Evolutionary conservation across 2,888 invertebrate species (phyloP).

Genomic region (Platynereis dumerilii): DNA sequence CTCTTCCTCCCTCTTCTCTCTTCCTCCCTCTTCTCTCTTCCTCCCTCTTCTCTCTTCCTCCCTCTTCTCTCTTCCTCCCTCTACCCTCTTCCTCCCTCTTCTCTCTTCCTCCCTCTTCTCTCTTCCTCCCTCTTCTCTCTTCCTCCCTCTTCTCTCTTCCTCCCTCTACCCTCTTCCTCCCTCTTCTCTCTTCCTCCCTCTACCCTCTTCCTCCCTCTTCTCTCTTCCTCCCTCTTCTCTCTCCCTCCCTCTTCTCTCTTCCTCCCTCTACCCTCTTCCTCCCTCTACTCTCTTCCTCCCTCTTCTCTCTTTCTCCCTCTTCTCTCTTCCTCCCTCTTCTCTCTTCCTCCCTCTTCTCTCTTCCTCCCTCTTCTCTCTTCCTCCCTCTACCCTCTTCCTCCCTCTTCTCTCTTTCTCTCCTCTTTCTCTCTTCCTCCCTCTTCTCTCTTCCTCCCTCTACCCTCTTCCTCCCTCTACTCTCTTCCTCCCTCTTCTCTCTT

Average conservation of each 20-base stretch:
- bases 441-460: too few species aligned
- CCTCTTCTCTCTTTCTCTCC: not conserved
- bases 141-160: not conserved
- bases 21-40: not conserved
- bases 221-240: not conserved
- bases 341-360: not conserved
- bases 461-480: too few species aligned
- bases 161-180: too few species aligned
- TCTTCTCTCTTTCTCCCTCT: constrained; percentile 3
- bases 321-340: too few species aligned
- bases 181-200: too few species aligned
- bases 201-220: too few species aligned
- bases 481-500: too few species aligned
- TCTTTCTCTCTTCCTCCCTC: not conserved
- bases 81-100: too few species aligned
- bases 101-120: not conserved
- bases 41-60: not conserved
- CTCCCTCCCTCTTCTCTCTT: not conserved
- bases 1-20: too few species aligned
- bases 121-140: not conserved
- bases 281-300: too few species aligned
- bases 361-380: not conserved
- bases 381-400: too few species aligned
- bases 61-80: not conserved
- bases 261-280: too few species aligned